Evolutionary conservation across 2,888 invertebrate genomes (phyloP).

Genomic region (Strigamia maritima): DNA sequence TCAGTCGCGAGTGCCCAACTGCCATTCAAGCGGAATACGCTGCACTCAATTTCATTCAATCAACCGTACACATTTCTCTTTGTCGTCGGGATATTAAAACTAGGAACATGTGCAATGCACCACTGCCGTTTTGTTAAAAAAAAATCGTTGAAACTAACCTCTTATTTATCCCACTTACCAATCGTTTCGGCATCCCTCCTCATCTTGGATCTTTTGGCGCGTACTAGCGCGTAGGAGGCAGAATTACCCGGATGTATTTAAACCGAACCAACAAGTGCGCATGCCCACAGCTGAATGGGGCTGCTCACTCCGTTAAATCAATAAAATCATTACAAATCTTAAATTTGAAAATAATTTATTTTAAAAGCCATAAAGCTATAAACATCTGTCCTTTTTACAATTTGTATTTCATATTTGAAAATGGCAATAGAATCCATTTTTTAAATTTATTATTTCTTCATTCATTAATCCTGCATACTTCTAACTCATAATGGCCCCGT

Average conservation of each 20-base stretch:
- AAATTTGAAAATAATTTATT: background rate
- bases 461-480: background rate
- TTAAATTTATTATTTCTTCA: background rate
- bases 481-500: too few species aligned
- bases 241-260: conserved; percentile 34
- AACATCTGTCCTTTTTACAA: background rate
- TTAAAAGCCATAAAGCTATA: background rate
- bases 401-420: background rate
- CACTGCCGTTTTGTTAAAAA: background rate
- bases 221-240: conserved; percentile 2
- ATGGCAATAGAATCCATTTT: background rate
- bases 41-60: background rate
- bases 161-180: conserved; percentile 12
- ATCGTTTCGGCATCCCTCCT: conserved; percentile 29
- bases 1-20: background rate
- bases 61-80: background rate
- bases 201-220: conserved; percentile 37
- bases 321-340: background rate
- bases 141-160: conserved; percentile 16
- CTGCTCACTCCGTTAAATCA: background rate
- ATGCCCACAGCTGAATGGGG: background rate
- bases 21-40: background rate
- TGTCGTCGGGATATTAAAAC: background rate
- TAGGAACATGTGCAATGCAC: background rate
- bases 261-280: conserved; percentile 9